These are phyloP conservation scores for Hippocampus comes DNA, from an alignment of 2,113 vertebrate genomes.

Conservation along the genomic window DNA sequence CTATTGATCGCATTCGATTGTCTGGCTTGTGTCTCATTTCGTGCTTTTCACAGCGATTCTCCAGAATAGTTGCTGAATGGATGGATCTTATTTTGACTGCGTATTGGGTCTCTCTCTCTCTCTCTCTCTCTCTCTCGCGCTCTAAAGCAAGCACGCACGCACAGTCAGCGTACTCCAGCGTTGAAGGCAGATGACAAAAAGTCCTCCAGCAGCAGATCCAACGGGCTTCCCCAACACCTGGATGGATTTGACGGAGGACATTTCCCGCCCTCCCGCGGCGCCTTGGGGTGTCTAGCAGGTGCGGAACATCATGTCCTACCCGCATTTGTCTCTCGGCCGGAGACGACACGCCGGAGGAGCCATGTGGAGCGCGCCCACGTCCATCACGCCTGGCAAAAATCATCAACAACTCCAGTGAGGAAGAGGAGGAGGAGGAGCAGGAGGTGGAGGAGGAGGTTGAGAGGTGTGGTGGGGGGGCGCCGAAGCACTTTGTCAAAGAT, in stretches of 20 bases:
- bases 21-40: too few species aligned
- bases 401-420: conserved; percentile 8
- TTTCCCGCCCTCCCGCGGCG: not conserved
- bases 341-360: conserved; percentile 28
- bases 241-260: conserved; percentile 14
- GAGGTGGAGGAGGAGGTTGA: not conserved
- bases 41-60: too few species aligned
- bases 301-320: conserved; percentile 53
- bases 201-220: not conserved
- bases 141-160: not conserved
- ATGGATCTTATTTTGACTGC: too few species aligned
- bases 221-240: conserved; percentile 31
- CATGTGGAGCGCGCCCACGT: conserved; percentile 48
- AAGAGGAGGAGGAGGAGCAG: not conserved
- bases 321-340: conserved; percentile 30
- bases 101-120: not conserved
- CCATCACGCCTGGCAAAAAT: conserved; percentile 14
- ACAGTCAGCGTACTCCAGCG: not conserved
- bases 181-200: not conserved
- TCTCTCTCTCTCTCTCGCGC: not conserved
- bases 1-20: too few species aligned
- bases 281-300: not conserved
- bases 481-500: conserved; percentile 8
- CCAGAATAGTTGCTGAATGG: too few species aligned
- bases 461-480: not conserved